These are phyloP conservation scores for Drosophila stalkeri DNA, from an alignment of 2,888 invertebrate genomes.

Conservation along the genomic window DNA sequence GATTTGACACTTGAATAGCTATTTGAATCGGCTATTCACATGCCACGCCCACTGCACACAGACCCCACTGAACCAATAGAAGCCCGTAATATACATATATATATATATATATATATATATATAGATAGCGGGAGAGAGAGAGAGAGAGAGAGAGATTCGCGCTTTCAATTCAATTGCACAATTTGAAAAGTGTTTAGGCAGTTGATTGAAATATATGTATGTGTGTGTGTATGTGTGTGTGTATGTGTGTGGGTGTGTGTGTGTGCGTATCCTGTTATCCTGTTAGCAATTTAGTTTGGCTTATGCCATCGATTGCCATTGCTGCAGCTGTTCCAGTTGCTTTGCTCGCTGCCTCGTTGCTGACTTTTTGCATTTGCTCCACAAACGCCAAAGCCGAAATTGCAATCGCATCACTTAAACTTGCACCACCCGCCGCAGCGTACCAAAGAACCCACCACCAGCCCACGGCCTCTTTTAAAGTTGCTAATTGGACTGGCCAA, in stretches of 20 bases:
- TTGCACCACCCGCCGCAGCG: conserved; percentile 15
- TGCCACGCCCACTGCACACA: conserved; percentile 6
- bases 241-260: background rate
- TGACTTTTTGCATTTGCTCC: conserved; percentile 31
- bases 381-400: conserved; percentile 18
- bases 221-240: conserved; percentile 8
- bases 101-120: background rate
- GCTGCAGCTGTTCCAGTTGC: conserved; percentile 13
- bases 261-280: conserved; percentile 14
- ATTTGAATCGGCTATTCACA: conserved; percentile 49
- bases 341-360: conserved; percentile 8
- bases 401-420: conserved; percentile 39
- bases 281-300: conserved; percentile 34
- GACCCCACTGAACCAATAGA: background rate
- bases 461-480: background rate
- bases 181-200: conserved; percentile 61
- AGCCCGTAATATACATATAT: conserved; percentile 1
- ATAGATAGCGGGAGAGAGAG: background rate
- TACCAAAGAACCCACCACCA: background rate
- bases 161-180: conserved; percentile 56
- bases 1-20: conserved; percentile 76
- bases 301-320: conserved; percentile 32
- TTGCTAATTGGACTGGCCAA: conserved; percentile 55
- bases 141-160: conserved; percentile 51
- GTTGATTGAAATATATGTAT: conserved; percentile 70